These are phyloP conservation scores for Notamacropus eugenii DNA, from an alignment of 2,797 vertebrate species.

Conservation along the genomic window DNA sequence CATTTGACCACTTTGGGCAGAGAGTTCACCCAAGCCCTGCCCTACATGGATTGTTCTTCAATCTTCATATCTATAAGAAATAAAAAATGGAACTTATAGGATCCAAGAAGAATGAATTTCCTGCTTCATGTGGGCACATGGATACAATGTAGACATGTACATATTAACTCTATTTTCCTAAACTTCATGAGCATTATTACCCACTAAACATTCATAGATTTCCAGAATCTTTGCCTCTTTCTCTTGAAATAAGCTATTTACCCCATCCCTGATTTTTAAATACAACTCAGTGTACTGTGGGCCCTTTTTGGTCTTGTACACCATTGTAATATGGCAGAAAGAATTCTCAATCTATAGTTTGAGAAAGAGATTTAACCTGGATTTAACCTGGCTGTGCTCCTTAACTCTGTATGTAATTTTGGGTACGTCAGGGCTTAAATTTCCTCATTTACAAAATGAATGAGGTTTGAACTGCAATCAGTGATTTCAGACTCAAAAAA, in stretches of 20 bases:
- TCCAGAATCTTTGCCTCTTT: background rate
- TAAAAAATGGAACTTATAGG: background rate
- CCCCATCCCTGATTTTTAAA: background rate
- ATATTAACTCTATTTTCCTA: conserved; percentile 18
- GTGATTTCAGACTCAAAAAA: background rate
- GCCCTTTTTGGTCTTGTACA: background rate
- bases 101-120: background rate
- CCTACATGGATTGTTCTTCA: background rate
- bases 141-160: background rate
- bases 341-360: background rate
- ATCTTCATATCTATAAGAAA: conserved; percentile 18
- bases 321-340: background rate
- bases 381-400: background rate
- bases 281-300: background rate
- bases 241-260: background rate
- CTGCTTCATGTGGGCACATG: conserved; percentile 20
- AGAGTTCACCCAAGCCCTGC: background rate
- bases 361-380: background rate
- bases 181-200: background rate
- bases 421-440: background rate
- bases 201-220: conserved; percentile 5
- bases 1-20: background rate
- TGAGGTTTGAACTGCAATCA: background rate
- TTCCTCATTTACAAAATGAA: background rate
- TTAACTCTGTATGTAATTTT: background rate